Evolutionary conservation across 1,140 invertebrate genomes (phyloP).

Genomic region (Drosophila athabasca): DNA sequence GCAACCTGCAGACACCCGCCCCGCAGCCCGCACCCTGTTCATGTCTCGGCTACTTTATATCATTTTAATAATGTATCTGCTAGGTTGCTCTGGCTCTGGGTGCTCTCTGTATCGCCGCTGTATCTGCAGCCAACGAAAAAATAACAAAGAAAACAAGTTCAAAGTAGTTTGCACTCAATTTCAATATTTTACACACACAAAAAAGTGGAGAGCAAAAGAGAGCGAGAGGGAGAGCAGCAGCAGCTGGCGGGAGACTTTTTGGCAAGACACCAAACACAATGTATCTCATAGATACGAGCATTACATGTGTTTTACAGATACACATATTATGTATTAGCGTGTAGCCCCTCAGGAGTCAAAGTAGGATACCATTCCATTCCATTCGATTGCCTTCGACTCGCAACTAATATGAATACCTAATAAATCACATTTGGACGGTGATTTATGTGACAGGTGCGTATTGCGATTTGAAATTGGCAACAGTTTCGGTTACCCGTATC

Average conservation of each 20-base stretch:
- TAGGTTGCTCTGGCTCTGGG: slow-evolving; percentile 31
- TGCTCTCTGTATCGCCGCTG: slow-evolving; percentile 20
- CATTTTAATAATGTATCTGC: slow-evolving; percentile 79
- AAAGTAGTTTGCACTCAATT: slow-evolving; percentile 80
- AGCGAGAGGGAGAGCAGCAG: slow-evolving; percentile 14
- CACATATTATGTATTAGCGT: slow-evolving; percentile 76
- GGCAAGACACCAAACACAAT: slow-evolving; percentile 61
- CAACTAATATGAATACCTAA: slow-evolving; percentile 82
- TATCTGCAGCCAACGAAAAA: slow-evolving; percentile 9
- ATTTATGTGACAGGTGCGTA: slow-evolving; percentile 82
- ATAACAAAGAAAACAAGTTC: slow-evolving; percentile 50
- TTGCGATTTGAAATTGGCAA: slow-evolving; percentile 81
- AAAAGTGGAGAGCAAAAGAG: slow-evolving; percentile 7
- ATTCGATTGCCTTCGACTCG: slow-evolving; percentile 18
- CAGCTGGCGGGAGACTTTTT: slow-evolving; percentile 45
- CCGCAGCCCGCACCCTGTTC: slow-evolving; percentile 10
- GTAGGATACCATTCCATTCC: slow-evolving; percentile 19
- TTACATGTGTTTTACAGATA: slow-evolving; percentile 63
- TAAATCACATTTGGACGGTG: slow-evolving; percentile 77
- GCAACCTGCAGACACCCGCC: slow-evolving; percentile 59
- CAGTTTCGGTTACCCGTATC: slow-evolving; percentile 65
- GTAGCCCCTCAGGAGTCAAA: slow-evolving; percentile 65
- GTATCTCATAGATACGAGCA: slow-evolving; percentile 58
- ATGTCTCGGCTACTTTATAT: slow-evolving; percentile 75
- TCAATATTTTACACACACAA: slow-evolving; percentile 74